phyloP scores from a whole-genome alignment of 2,888 invertebrate genomes.

The Ecliptopera silaceata region DNA sequence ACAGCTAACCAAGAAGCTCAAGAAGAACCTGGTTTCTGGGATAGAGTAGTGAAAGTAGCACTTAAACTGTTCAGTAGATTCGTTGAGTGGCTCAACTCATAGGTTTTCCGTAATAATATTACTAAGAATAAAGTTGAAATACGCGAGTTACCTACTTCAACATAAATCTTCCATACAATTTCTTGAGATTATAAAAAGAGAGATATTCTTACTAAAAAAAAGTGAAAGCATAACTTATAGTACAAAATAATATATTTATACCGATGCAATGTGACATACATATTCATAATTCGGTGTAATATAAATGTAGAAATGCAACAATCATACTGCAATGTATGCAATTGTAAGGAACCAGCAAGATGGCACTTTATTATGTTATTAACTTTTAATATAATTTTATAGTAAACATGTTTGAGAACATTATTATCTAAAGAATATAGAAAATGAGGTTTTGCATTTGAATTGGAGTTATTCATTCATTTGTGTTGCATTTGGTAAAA shows the following conservation, averaged over 20 bases:
- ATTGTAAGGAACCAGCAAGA: conserved; percentile 66
- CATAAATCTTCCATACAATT: no score
- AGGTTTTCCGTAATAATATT: conserved; percentile 5
- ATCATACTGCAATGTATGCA: conserved; percentile 49
- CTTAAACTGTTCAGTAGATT: conserved; percentile 70
- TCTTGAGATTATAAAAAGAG: no score
- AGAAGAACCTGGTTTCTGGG: conserved; percentile 75
- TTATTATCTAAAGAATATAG: conserved; percentile 16
- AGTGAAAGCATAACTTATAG: conserved; percentile 43
- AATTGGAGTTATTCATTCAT: conserved; percentile 6
- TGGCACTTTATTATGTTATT: conserved; percentile 57
- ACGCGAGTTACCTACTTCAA: not conserved
- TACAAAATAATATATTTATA: conserved; percentile 72
- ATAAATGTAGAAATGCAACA: conserved; percentile 51
- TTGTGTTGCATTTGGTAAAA: conserved; percentile 5
- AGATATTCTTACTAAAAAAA: conserved; percentile 4
- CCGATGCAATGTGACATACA: conserved; percentile 65
- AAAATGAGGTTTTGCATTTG: not conserved
- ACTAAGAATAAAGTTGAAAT: not conserved
- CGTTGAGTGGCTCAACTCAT: conserved; percentile 75
- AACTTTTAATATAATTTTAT: conserved; percentile 17
- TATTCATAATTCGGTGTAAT: conserved; percentile 37
- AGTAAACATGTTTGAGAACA: conserved; percentile 16
- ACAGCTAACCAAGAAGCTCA: conserved; percentile 53
- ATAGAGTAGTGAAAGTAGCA: conserved; percentile 70